Evolutionary conservation across 2,888 invertebrate genomes (phyloP).

Genomic region (Cerastis rubricosa): DNA sequence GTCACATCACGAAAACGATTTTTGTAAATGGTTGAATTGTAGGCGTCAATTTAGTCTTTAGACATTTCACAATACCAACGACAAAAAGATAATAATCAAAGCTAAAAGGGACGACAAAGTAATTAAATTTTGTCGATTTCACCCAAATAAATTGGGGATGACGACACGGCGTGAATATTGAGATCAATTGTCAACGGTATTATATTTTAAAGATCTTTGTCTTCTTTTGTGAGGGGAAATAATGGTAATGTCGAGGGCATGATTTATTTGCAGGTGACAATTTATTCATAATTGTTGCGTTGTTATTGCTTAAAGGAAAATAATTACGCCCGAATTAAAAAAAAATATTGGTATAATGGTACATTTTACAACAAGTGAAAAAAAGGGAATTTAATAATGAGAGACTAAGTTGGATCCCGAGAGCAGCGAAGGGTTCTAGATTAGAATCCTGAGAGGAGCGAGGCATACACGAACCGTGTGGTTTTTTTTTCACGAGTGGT

Average conservation of each 20-base stretch:
- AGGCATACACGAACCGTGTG: no score
- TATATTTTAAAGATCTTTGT: slow-evolving; percentile 52
- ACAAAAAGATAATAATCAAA: slow-evolving; percentile 63
- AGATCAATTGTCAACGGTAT: slow-evolving; percentile 65
- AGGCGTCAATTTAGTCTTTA: slow-evolving; percentile 17
- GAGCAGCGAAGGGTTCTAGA: no score
- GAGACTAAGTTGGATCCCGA: no score
- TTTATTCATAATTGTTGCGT: slow-evolving; percentile 22
- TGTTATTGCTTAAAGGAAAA: neutral
- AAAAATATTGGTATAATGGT: neutral
- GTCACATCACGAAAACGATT: slow-evolving; percentile 19
- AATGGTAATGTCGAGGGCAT: slow-evolving; percentile 34
- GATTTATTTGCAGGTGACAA: slow-evolving; percentile 30
- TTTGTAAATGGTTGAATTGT: slow-evolving; percentile 31
- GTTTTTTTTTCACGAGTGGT: no score
- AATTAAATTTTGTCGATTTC: slow-evolving; percentile 71
- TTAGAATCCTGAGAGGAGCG: no score
- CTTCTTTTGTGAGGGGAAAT: slow-evolving; percentile 33
- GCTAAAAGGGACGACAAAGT: slow-evolving; percentile 65
- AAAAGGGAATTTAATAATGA: no score
- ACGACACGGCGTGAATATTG: slow-evolving; percentile 64
- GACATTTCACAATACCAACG: slow-evolving; percentile 36
- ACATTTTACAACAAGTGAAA: no score
- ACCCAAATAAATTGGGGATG: slow-evolving; percentile 65
- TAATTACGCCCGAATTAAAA: neutral